Evolutionary conservation across 2,113 vertebrate genomes (phyloP).

Genomic region (Anguilla rostrata): DNA sequence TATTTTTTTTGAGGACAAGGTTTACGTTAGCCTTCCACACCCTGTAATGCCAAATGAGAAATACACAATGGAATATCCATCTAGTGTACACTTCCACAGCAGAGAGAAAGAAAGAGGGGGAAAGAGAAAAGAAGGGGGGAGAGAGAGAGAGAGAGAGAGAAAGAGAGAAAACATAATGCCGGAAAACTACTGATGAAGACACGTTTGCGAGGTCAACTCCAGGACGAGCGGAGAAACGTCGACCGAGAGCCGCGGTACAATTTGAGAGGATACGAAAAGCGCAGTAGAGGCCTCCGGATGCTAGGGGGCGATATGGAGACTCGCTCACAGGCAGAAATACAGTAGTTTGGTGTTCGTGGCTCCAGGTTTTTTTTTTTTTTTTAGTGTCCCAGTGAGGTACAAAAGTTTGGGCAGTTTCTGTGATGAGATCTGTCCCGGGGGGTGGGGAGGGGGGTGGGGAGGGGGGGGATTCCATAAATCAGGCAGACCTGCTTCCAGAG

Average conservation of each 20-base stretch:
- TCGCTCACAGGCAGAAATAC: conserved; percentile 15
- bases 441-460: no score
- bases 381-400: conserved; percentile 25
- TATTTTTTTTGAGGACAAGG: conserved; percentile 34
- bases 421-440: background rate
- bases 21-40: conserved; percentile 53
- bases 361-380: background rate
- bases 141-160: background rate
- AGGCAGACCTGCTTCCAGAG: conserved; percentile 30
- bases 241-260: background rate
- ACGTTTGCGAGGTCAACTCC: conserved; percentile 13
- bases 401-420: background rate
- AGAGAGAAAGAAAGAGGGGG: background rate
- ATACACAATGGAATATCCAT: conserved; percentile 29
- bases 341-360: conserved; percentile 19
- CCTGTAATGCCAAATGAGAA: conserved; percentile 56
- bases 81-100: conserved; percentile 7
- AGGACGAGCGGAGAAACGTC: background rate
- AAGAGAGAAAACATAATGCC: conserved; percentile 20
- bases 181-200: background rate
- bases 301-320: background rate
- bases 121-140: no score
- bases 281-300: background rate
- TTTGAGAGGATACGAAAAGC: background rate
- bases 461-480: background rate